A percentile compares a stretch with the other conserved stretches of the same genome.
These are phyloP conservation scores for Hylaeus anthracinus DNA, from an alignment of 1,140 invertebrate genomes.

Conservation along the genomic window DNA sequence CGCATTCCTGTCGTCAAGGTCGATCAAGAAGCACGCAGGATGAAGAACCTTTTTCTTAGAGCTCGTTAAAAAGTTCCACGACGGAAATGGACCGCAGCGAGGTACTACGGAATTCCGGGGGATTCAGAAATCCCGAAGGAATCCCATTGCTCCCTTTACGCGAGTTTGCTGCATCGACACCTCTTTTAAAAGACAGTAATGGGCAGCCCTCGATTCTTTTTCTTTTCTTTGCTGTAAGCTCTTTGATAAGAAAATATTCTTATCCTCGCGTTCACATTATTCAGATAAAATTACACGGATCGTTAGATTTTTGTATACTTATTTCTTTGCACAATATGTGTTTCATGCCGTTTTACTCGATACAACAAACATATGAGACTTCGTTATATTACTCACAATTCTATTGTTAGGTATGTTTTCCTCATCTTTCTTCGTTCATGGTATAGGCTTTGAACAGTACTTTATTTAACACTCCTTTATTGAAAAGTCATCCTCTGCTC, in stretches of 20 bases:
- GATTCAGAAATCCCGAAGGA: slow-evolving; percentile 43
- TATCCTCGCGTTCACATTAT: not conserved
- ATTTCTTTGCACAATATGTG: not conserved
- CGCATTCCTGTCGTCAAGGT: not conserved
- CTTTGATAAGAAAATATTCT: slow-evolving; percentile 24
- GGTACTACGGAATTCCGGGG: slow-evolving; percentile 43
- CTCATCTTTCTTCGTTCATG: too few species aligned
- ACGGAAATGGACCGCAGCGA: slow-evolving; percentile 48
- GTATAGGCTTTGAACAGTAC: too few species aligned
- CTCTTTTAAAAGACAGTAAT: slow-evolving; percentile 36
- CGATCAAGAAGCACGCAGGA: slow-evolving; percentile 30
- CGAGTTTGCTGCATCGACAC: slow-evolving; percentile 53
- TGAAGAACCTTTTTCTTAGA: slow-evolving; percentile 41
- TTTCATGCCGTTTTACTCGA: too few species aligned
- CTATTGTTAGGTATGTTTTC: too few species aligned
- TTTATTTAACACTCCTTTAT: too few species aligned
- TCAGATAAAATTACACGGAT: not conserved
- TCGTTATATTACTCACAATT: not conserved
- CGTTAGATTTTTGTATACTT: not conserved
- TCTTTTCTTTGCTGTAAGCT: not conserved
- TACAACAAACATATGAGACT: not conserved
- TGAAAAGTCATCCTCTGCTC: too few species aligned
- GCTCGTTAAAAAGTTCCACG: slow-evolving; percentile 53
- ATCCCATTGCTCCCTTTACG: slow-evolving; percentile 46
- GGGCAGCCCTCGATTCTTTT: slow-evolving; percentile 18